Evolutionary conservation across 2,113 vertebrate species (phyloP).

Genomic region (Cariama cristata): DNA sequence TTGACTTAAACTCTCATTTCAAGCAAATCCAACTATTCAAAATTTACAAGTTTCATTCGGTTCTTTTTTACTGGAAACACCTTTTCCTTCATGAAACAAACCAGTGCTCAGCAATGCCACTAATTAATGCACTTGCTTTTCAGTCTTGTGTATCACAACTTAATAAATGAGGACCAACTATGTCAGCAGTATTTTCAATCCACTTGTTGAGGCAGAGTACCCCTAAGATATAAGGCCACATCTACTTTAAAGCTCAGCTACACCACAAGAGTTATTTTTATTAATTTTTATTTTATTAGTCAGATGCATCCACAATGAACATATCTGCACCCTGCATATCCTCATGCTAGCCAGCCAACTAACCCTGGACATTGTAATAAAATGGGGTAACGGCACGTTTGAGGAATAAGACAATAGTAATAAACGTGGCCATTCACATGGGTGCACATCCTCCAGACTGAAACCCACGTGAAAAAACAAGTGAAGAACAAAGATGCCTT

Average conservation of each 20-base stretch:
- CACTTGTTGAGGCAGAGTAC: not conserved
- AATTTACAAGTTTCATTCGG: not conserved
- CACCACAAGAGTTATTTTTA: not conserved
- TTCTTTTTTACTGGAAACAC: not conserved
- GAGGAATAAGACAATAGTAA: not conserved
- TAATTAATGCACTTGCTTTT: not conserved
- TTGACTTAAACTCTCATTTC: not conserved
- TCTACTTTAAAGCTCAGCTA: not conserved
- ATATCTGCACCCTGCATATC: not conserved
- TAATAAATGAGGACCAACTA: not conserved
- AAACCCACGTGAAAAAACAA: not conserved
- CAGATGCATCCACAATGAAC: not conserved
- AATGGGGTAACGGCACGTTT: not conserved
- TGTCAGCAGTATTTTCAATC: not conserved
- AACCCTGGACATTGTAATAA: not conserved
- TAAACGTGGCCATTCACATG: not conserved
- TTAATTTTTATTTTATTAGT: not conserved
- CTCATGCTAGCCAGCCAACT: not conserved
- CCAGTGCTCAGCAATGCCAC: not conserved
- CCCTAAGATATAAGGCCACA: not conserved
- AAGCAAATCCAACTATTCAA: not conserved
- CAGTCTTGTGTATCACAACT: not conserved
- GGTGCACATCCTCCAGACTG: not conserved
- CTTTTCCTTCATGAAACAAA: not conserved
- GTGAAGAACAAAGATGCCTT: not conserved